Percentiles rank a stretch among this genome's conserved stretches.
Conservation (phyloP, 2,888 invertebrate genomes). For the Conomelus anceps region DNA sequence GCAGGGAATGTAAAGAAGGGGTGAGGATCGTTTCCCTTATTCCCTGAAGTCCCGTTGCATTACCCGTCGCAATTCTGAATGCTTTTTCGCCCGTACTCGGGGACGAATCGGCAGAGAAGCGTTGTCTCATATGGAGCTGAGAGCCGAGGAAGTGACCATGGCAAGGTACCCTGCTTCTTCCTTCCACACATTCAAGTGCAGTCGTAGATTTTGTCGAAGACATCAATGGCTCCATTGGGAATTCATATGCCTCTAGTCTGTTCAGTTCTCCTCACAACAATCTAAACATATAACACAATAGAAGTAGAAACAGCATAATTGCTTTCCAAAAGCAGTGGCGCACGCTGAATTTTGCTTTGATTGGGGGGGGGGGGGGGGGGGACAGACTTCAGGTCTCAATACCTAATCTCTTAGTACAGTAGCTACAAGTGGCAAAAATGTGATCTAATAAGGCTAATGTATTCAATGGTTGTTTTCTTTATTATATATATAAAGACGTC, state of each 20-base stretch:
- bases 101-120: not conserved
- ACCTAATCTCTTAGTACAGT: too few species aligned
- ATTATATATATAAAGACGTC: too few species aligned
- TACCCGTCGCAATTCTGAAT: not conserved
- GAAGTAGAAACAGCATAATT: not conserved
- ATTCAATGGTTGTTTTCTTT: too few species aligned
- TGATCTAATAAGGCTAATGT: too few species aligned
- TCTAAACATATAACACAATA: not conserved
- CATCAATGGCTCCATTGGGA: not conserved
- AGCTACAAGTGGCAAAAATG: too few species aligned
- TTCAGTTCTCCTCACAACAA: not conserved
- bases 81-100: not conserved
- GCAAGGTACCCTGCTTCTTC: too few species aligned
- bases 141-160: not conserved
- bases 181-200: not conserved
- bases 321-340: not conserved
- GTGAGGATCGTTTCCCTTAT: not conserved
- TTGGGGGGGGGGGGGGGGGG: too few species aligned
- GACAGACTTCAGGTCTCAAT: too few species aligned
- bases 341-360: too few species aligned
- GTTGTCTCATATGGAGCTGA: too few species aligned
- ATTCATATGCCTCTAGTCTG: not conserved
- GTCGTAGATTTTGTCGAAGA: not conserved
- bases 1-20: not conserved
- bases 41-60: not conserved